Evolutionary conservation across 2,888 invertebrate species (phyloP), one percentile per base, ranked within the genome.

Genomic region (Habrosyne pyritoides): DNA sequence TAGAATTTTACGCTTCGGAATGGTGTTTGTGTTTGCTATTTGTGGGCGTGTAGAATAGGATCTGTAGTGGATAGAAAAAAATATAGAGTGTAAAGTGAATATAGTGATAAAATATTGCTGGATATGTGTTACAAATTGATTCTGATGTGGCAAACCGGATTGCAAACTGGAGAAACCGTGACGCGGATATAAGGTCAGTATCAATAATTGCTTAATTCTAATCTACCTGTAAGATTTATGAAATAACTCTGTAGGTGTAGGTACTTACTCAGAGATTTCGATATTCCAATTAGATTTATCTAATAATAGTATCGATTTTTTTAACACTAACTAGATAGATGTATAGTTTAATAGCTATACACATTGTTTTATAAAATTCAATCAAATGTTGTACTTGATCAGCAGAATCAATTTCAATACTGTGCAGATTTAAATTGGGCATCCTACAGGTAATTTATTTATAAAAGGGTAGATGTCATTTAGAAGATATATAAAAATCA

Each of bases 121-220:
- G 77, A 62, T 82, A 86, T 83, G 88, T 89, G 88, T 81, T 82
- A 82, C 78, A 76, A 83, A 84, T 86, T 83, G 76, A 79, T 79
- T 85, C 81, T 86, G 88, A 89, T 89, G 89, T 90, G 89, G 89
- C 91, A 89, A 89, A 91, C 89, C 87, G 89, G 89, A 91, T 88
- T 84, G 80, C 77, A 74, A 84, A 79, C 74, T 78, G 84, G 83
- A 84, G 87, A 86, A 89, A 91, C 88, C 88, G 85, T 90, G 88
- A 87, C 79, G 83, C 81, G 81, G 74, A 79, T 86, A 59, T 91
- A 91, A 89, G 90, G 91, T 91, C 84, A 85, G 89, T 86, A 83
- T 75, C 59, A 70, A 69, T 70, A 71, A 54, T 69, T 63, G 67
- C 71, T 68, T 62, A 61, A 53, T 54, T 47, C 53, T 46, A 47